These are phyloP conservation scores for Halichoerus grypus DNA, from an alignment of 2,113 vertebrate species.

Conservation along the genomic window DNA sequence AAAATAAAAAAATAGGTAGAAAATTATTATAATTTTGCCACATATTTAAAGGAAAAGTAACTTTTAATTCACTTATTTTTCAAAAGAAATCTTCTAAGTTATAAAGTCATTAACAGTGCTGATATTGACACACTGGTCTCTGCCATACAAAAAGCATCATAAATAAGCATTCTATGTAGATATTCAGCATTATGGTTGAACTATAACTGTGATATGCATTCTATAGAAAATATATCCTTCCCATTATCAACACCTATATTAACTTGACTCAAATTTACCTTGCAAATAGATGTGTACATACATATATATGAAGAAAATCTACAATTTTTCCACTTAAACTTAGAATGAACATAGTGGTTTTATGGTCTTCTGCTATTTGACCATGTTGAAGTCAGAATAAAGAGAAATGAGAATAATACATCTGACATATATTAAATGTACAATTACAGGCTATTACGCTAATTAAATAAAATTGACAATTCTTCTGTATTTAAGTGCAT, in stretches of 20 bases:
- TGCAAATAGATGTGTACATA: not conserved
- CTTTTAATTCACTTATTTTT: conserved; percentile 32
- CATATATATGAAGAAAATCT: not conserved
- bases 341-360: not conserved
- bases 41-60: not conserved
- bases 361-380: not conserved
- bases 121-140: not conserved
- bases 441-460: not conserved
- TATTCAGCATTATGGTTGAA: not conserved
- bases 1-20: not conserved
- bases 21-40: not conserved
- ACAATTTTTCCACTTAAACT: not conserved
- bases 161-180: not conserved
- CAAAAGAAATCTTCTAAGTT: not conserved
- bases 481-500: not conserved
- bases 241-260: not conserved
- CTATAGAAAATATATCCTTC: not conserved
- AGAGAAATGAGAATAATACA: not conserved
- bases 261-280: not conserved
- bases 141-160: not conserved
- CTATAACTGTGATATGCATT: not conserved
- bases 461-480: conserved; percentile 19
- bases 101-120: not conserved
- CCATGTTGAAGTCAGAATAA: not conserved
- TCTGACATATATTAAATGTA: not conserved